Evolutionary conservation across 2,113 vertebrate species (phyloP), one percentile per base, ranked within the genome.

Genomic region (Actinemys pallida): DNA sequence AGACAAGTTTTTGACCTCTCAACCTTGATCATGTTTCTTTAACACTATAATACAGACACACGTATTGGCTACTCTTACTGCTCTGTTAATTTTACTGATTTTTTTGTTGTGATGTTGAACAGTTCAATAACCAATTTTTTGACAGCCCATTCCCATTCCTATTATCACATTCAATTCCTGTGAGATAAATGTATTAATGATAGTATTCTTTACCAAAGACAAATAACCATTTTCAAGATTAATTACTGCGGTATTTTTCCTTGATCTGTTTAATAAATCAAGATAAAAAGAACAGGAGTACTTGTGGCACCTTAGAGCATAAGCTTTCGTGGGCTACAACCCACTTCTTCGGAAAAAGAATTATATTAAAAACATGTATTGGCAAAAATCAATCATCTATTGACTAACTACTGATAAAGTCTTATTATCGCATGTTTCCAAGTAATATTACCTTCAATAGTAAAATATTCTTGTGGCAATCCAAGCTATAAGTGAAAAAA

Each of bases 181-280:
- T 27, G 94, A 76, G 88, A 81, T 49, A 93, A 84, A 20, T 19
- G 42, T 59, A 56, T 6, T 56, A 80, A 29, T 49, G 88, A 8
- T 88, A 62, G 17, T n/a, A 81, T 88, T 93, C 45, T 91, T 91
- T 85, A 54, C 65, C 56, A 93, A 90, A 62, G 84, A 81, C 25
- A 87, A 76, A 83, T 83, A 85, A 52, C 13, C n/a, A 22, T 75
- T 90, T 83, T 52, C 80, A 56, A 90, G 39, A 88, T 81, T 81
- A 94, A 88, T 81, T 81, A 31, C 11, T 42, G 79, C 10, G n/a
- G 2, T 57, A 69, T 86, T 88, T 93, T 94, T 47, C 25, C 42
- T 83, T 93, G 50, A 81, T n/a, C 80, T 82, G n/a, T 80, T 96
- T 90, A 88, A 81, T 86, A 80, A 93, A 86, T 91, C 54, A 88